Evolutionary conservation across 2,113 vertebrate genomes (phyloP), one percentile per base, ranked within the genome.

Genomic region (Rhabdomys dilectus): DNA sequence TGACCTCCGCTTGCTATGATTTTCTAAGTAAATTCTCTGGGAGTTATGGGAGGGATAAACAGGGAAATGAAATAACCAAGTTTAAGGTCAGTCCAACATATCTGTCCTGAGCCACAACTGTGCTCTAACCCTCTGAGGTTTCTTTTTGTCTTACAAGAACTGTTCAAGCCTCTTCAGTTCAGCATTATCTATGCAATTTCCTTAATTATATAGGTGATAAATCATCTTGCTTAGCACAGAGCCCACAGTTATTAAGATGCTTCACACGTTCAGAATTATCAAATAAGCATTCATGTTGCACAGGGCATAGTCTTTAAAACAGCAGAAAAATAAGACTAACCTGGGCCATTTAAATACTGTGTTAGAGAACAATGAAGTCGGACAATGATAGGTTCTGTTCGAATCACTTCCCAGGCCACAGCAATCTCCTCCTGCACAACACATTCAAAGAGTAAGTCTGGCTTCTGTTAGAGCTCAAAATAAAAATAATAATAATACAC

Each of bases 271-370:
- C 39, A 86, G n/a, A 89, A 96, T 53, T n/a, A 64, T 22, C 21
- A 91, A 60, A 89, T 36, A 12, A 91, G 91, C 13, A 48, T 7
- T 39, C 9, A 72, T 21, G 91, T 66, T 68, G 19, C 26, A 64
- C 15, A 88, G 39, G 17, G 15, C 29, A 92, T 5, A 85, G 34
- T 95, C 89, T 34, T 75, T 36, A 45, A 2, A 97, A 48, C 64
- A 97, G 96, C 86, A 95, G 21, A 89, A 7, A 95, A 68, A 70
- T 0, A 0, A 77, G 72, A 98, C 99, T 98, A 82, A 99, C 99
- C 99, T 98, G 99, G 99, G 96, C 99, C 99, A 97, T 99, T 99
- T 96, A 99, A 98, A 97, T 99, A 99, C 96, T 99, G 99, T 12
- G 99, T 99, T 53, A 99, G 99, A 12, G 99, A 99, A 96, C 99